phyloP scores from a whole-genome alignment of 2,797 vertebrate species.

The Antrozous pallidus region DNA sequence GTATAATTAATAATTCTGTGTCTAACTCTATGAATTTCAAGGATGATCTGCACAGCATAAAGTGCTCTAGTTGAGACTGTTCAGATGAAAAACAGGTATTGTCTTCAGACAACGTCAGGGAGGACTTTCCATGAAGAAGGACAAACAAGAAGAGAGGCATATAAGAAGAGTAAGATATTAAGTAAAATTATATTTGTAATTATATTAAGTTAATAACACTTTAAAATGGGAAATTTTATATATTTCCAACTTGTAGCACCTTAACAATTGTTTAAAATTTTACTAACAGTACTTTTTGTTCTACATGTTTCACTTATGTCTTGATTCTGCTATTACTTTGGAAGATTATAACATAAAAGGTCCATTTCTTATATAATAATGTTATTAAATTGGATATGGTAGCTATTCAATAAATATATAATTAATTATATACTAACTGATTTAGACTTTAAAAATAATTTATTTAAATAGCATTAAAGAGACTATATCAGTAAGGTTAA shows the following conservation, averaged over 20 bases:
- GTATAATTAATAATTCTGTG: neutral
- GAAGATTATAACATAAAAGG: neutral
- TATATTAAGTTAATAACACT: neutral
- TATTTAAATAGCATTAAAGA: neutral
- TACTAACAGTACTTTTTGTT: neutral
- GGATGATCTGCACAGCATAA: neutral
- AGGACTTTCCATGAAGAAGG: neutral
- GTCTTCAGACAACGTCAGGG: neutral
- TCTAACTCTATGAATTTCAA: neutral
- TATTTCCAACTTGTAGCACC: neutral
- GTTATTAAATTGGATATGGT: neutral
- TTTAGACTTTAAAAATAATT: neutral
- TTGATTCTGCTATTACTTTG: neutral
- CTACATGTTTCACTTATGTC: neutral
- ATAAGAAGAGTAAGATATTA: neutral
- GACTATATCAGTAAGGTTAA: neutral
- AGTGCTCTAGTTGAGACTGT: neutral
- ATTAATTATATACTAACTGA: neutral
- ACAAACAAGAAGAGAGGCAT: rapidly evolving
- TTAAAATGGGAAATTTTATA: neutral
- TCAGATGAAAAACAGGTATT: neutral
- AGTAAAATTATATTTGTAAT: neutral
- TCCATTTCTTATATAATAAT: neutral
- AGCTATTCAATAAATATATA: neutral
- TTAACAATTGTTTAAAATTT: neutral